Conservation (phyloP, 2,113 vertebrate species). For the Poeciliopsis retropinna region DNA sequence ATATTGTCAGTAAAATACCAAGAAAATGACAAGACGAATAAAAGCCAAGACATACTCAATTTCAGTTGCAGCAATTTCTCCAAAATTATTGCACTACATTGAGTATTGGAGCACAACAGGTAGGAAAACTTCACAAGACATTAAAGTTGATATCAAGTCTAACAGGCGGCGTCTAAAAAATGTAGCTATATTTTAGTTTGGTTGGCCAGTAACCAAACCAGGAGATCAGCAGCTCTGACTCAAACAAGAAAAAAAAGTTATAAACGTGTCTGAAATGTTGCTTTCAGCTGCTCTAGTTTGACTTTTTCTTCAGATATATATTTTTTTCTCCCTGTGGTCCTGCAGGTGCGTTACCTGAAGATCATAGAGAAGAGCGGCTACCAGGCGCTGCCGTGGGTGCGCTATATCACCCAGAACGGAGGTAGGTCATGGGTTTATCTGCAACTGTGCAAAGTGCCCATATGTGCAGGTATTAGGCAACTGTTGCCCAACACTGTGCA, state of each 20-base stretch:
- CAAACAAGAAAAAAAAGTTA: not conserved
- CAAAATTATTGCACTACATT: too few relatives aligned
- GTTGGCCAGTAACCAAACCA: not conserved
- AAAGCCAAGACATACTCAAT: too few relatives aligned
- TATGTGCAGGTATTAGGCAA: constrained; percentile 74
- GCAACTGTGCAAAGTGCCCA: constrained; percentile 41
- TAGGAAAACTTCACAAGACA: too few relatives aligned
- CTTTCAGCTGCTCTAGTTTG: too few relatives aligned
- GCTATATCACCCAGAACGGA: constrained; percentile 98
- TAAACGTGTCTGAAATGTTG: too few relatives aligned
- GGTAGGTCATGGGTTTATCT: constrained; percentile 76
- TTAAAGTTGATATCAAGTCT: not conserved
- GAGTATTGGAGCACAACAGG: too few relatives aligned
- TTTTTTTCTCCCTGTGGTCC: not conserved
- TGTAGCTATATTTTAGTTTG: not conserved
- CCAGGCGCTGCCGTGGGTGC: constrained; percentile 90
- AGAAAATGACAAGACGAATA: too few relatives aligned
- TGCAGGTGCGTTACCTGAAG: constrained; percentile 93
- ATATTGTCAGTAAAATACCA: too few relatives aligned
- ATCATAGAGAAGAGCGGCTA: constrained; percentile 99
- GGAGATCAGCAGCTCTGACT: too few relatives aligned
- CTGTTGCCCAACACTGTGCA: constrained; percentile 73
- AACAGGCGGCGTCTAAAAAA: not conserved
- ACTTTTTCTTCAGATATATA: not conserved
- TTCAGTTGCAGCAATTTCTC: too few relatives aligned